These are phyloP conservation scores for Epistrophe grossulariae DNA, from an alignment of 2,888 invertebrate genomes.

Conservation along the genomic window DNA sequence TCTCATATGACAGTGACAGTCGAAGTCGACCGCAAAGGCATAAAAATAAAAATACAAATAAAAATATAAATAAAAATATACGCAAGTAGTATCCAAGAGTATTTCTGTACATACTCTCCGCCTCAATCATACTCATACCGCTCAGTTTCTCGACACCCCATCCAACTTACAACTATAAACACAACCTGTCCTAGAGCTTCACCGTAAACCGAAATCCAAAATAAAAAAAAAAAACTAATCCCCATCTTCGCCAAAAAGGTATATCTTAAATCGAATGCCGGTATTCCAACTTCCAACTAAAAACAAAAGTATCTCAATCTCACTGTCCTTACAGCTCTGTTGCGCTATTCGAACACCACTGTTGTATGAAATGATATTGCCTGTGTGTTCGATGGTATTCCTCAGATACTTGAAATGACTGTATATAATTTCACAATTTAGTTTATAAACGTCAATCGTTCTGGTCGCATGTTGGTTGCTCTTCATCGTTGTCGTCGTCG, in stretches of 20 bases:
- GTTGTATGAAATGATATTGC: slow-evolving; percentile 59
- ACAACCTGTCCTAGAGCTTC: slow-evolving; percentile 60
- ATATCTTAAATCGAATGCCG: slow-evolving; percentile 52
- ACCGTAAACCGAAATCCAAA: slow-evolving; percentile 16
- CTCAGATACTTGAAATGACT: slow-evolving; percentile 55
- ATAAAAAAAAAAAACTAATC: slow-evolving; percentile 26
- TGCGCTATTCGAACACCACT: slow-evolving; percentile 58
- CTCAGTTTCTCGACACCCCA: slow-evolving; percentile 34
- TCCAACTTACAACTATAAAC: slow-evolving; percentile 71
- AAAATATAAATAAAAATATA: slow-evolving; percentile 26
- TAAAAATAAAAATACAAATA: slow-evolving; percentile 33
- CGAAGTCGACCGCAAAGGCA: slow-evolving; percentile 40
- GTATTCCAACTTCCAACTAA: slow-evolving; percentile 40
- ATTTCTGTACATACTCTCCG: slow-evolving; percentile 18
- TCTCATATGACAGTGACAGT: slow-evolving; percentile 49
- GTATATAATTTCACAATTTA: slow-evolving; percentile 71
- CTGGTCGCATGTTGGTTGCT: slow-evolving; percentile 70
- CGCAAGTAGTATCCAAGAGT: slow-evolving; percentile 21
- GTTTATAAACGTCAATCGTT: slow-evolving; percentile 73
- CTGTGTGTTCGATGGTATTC: slow-evolving; percentile 45
- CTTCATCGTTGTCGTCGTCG: slow-evolving; percentile 67
- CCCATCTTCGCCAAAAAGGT: slow-evolving; percentile 27
- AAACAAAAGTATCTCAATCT: slow-evolving; percentile 49
- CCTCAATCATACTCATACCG: slow-evolving; percentile 12
- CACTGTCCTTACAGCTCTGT: slow-evolving; percentile 51